Evolutionary conservation across 2,113 vertebrate species (phyloP).

Genomic region (Eublepharis macularius): DNA sequence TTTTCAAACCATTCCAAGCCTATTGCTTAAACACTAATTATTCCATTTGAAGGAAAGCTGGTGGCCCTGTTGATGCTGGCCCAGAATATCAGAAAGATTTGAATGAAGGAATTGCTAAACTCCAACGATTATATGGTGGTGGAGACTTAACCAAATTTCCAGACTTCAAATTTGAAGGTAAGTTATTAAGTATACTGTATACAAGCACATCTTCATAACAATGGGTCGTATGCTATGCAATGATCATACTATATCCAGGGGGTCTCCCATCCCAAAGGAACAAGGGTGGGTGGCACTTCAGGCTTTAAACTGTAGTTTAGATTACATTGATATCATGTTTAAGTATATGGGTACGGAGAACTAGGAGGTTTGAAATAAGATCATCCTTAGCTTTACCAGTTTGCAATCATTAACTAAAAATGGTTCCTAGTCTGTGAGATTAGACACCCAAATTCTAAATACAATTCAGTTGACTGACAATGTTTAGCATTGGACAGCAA

Average conservation of each 20-base stretch:
- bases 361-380: background rate
- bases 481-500: background rate
- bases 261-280: too few species aligned
- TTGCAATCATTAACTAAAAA: background rate
- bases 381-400: background rate
- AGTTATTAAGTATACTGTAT: constrained; percentile 39
- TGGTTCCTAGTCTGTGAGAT: too few species aligned
- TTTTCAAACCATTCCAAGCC: background rate
- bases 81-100: constrained; percentile 86
- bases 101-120: constrained; percentile 82
- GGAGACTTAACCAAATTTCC: constrained; percentile 90
- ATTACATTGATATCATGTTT: background rate
- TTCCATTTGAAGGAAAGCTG: constrained; percentile 73
- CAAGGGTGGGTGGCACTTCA: too few species aligned
- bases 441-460: background rate
- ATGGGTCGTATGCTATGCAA: background rate
- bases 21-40: background rate
- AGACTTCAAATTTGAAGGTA: constrained; percentile 89
- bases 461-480: background rate
- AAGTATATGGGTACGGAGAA: background rate
- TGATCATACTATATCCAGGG: too few species aligned
- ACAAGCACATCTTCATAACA: background rate
- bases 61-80: constrained; percentile 85
- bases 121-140: constrained; percentile 87
- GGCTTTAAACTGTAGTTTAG: too few species aligned